A percentile compares a stretch with the other conserved stretches of the same genome.
Evolutionary conservation across 2,113 vertebrate species (phyloP).

Genomic region (Opisthocomus hoazin): DNA sequence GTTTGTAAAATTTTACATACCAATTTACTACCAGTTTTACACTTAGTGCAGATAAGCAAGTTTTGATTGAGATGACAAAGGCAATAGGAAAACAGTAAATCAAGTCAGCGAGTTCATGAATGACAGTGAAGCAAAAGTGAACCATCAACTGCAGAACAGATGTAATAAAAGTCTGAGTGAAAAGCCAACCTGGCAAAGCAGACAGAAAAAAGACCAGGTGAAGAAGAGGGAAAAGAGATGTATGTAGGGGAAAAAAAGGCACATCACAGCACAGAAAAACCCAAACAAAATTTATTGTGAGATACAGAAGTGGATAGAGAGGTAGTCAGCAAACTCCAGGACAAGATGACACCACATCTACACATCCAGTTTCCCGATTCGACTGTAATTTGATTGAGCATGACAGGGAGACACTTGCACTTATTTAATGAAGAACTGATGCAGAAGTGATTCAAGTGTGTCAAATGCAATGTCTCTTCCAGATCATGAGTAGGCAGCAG

Average conservation of each 20-base stretch:
- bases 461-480: background rate
- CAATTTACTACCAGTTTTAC: background rate
- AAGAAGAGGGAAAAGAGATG: background rate
- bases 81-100: background rate
- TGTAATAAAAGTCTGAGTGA: background rate
- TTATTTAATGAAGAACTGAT: background rate
- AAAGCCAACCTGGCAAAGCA: background rate
- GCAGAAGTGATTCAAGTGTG: background rate
- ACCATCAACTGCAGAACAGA: background rate
- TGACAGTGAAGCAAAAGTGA: background rate
- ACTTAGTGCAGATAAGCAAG: background rate
- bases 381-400: background rate
- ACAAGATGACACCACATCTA: background rate
- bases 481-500: background rate
- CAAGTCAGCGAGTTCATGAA: background rate
- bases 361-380: background rate
- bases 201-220: background rate
- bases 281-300: background rate
- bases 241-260: no score
- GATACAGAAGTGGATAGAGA: background rate
- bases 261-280: background rate
- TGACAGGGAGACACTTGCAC: background rate
- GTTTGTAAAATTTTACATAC: background rate
- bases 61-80: background rate
- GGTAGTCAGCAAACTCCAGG: background rate